phyloP scores from a whole-genome alignment of 2,113 vertebrate species.

The Irena cyanogastra region DNA sequence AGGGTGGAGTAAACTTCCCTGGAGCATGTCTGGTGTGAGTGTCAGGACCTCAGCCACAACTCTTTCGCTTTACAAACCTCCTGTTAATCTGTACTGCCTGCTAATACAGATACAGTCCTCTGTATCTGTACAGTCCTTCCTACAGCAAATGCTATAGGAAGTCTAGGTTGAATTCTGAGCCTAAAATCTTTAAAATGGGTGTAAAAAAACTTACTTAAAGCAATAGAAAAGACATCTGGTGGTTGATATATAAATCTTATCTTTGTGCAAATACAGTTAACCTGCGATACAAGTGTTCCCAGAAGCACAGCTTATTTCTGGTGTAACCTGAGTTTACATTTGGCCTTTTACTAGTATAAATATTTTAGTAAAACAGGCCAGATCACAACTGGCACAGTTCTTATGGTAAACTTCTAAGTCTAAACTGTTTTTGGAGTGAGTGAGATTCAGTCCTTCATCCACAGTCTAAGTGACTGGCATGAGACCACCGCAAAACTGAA shows the following conservation, averaged over 20 bases:
- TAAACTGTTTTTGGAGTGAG: conserved; percentile 4
- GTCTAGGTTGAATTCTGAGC: neutral
- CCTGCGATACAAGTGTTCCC: neutral
- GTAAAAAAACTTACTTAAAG: neutral
- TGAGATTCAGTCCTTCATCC: neutral
- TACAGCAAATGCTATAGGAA: neutral
- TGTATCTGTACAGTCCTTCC: too few relatives aligned
- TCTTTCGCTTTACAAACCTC: neutral
- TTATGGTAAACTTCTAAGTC: neutral
- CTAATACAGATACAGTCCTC: neutral
- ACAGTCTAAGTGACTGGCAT: neutral
- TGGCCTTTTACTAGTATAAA: conserved; percentile 29
- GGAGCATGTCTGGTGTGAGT: neutral
- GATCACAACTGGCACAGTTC: neutral
- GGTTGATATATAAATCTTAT: neutral
- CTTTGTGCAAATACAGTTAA: neutral
- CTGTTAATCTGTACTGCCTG: neutral
- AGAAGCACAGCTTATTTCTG: conserved; percentile 22
- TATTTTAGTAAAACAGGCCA: conserved; percentile 22
- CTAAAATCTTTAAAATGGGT: neutral
- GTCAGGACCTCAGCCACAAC: neutral
- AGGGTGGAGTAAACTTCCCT: neutral
- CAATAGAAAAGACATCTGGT: neutral
- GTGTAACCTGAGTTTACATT: conserved; percentile 37
- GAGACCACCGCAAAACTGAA: neutral